Evolutionary conservation across 2,888 invertebrate genomes (phyloP).

Genomic region (Deilephila elpenor): DNA sequence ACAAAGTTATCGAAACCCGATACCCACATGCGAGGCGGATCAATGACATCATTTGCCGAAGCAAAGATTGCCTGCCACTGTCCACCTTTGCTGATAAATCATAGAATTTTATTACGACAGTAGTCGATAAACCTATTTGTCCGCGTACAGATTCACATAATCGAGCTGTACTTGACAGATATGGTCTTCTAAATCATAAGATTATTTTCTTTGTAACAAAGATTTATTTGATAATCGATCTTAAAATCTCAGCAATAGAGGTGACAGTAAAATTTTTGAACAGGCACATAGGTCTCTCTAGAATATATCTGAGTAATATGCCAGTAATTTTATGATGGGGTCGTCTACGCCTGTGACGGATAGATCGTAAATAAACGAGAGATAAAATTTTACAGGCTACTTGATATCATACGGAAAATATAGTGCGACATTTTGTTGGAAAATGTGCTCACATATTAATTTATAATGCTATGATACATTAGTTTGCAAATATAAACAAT

Average conservation of each 20-base stretch:
- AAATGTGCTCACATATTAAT: not conserved
- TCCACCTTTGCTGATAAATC: slow-evolving; percentile 65
- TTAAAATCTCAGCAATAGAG: slow-evolving; percentile 42
- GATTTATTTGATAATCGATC: slow-evolving; percentile 42
- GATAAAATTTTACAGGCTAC: slow-evolving; percentile 50
- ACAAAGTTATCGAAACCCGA: slow-evolving; percentile 44
- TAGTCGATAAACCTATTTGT: slow-evolving; percentile 82
- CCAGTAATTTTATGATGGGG: slow-evolving; percentile 64
- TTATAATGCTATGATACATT: not conserved
- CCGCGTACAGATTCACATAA: slow-evolving; percentile 74
- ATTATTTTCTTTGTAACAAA: slow-evolving; percentile 69
- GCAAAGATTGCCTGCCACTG: slow-evolving; percentile 51
- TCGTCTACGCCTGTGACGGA: slow-evolving; percentile 57
- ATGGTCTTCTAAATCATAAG: slow-evolving; percentile 73
- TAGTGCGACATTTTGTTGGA: slow-evolving; percentile 33
- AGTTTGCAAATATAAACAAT: not conserved
- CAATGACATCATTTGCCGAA: slow-evolving; percentile 55
- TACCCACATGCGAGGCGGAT: slow-evolving; percentile 43
- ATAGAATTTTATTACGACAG: slow-evolving; percentile 71
- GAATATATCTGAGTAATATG: slow-evolving; percentile 57
- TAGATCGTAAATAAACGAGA: slow-evolving; percentile 57
- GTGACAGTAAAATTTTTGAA: slow-evolving; percentile 27
- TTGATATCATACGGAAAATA: slow-evolving; percentile 14
- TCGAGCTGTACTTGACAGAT: slow-evolving; percentile 71
- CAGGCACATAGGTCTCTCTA: slow-evolving; percentile 49